Base-by-base conservation (phyloP, 1,140 invertebrate genomes). In the Lordiphosa clarofinis region DNA sequence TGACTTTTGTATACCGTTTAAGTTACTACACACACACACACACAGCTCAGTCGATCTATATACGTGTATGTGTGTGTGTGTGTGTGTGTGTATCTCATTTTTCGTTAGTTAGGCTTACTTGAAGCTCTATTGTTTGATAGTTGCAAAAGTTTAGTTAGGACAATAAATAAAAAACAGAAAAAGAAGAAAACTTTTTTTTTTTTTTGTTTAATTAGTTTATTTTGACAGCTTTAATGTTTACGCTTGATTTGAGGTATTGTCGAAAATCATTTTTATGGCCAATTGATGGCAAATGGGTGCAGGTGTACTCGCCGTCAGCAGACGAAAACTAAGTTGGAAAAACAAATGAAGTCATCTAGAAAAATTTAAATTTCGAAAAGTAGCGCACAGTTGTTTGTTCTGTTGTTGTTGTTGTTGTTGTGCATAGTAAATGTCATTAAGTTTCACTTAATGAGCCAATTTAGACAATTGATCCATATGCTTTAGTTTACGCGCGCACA, bases 401-500 rank as follows among this genome's bases (percentile, higher is more conserved):
- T 54, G 11, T 52, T 43, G 8, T 38, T 47, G 13, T 46, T 33
- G 13, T 40, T 50, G 39, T 67, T 56, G 54, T 60, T 81, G 62
- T 75, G 71, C 72, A 81, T 81, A 81, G 76, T 82, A 81, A 81
- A 81, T 81, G 76, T 81, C 76, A 81, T 81, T 81, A 81, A 81
- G 76, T 76, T 82, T 81, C 76, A 81, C 76, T 81, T 81, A 81
- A 81, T 81, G 76, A 81, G 76, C 72, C 76, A 81, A 81, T 81
- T 81, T 81, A 81, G 76, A 81, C 76, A 81, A 81, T 81, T 81
- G 76, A 82, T 81, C 72, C 76, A 81, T 81, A 79, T 82, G 78
- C 76, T 74, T 76, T 82, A 82, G 76, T 81, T 82, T 81, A 81
- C 76, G 71, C 76, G 62, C 60, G 21, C 36, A 38, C 49, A 57